Evolutionary conservation across 1,140 invertebrate species (phyloP).

Genomic region (Apis florea): DNA sequence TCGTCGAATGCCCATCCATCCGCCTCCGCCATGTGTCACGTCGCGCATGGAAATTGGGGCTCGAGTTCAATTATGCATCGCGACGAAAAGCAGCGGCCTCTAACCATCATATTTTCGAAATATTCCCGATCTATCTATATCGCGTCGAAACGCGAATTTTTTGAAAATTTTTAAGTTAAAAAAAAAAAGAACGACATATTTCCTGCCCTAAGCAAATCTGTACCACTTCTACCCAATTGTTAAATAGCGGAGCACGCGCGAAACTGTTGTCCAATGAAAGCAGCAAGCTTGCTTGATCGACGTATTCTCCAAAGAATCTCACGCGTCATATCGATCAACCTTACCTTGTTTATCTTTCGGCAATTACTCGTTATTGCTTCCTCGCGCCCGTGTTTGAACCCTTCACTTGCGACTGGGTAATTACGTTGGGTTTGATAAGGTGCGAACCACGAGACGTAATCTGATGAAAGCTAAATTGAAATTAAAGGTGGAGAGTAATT

Average conservation of each 20-base stretch:
- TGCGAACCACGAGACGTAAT: not conserved
- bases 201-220: conserved; percentile 3
- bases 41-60: not conserved
- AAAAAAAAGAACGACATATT: too few species aligned
- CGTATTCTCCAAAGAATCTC: not conserved
- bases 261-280: not conserved
- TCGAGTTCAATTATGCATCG: not conserved
- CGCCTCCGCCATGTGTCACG: not conserved
- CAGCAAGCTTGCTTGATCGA: not conserved
- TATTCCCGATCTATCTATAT: not conserved
- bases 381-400: not conserved
- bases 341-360: not conserved
- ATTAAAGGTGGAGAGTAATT: not conserved
- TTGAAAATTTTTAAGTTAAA: not conserved
- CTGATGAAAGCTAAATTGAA: not conserved
- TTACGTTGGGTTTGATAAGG: not conserved
- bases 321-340: not conserved
- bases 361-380: not conserved
- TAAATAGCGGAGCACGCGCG: not conserved
- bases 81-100: not conserved
- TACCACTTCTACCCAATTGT: not conserved
- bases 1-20: not conserved
- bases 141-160: not conserved
- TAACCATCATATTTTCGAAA: not conserved
- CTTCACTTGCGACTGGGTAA: not conserved